These are phyloP conservation scores for Paracanthobrama guichenoti DNA, from an alignment of 2,113 vertebrate species.

Conservation along the genomic window DNA sequence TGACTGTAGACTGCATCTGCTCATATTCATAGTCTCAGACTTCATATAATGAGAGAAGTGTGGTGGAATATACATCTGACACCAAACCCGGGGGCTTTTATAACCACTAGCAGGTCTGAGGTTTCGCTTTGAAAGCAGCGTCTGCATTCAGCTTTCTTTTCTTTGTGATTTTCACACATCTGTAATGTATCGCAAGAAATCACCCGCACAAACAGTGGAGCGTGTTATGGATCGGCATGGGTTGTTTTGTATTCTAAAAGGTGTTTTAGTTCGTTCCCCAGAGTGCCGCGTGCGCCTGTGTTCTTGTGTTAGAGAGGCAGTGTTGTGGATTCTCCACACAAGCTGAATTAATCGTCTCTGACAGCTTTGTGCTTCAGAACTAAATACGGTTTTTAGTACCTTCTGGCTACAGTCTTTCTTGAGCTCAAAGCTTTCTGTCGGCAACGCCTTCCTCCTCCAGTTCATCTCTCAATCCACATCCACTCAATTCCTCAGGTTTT, in stretches of 20 bases:
- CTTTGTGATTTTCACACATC: neutral
- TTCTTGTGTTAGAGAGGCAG: neutral
- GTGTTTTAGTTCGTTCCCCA: slow-evolving; percentile 10
- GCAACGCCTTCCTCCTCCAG: neutral
- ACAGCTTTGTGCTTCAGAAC: slow-evolving; percentile 41
- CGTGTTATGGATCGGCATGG: slow-evolving; percentile 28
- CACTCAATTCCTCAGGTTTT: neutral
- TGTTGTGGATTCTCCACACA: slow-evolving; percentile 24
- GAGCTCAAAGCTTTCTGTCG: neutral
- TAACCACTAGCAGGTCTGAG: neutral
- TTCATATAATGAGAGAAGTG: neutral
- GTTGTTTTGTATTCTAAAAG: slow-evolving; percentile 45
- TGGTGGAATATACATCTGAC: neutral
- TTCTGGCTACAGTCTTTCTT: slow-evolving; percentile 25
- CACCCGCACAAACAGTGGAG: neutral
- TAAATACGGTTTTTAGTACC: slow-evolving; percentile 43
- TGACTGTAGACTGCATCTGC: neutral
- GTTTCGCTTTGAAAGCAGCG: neutral
- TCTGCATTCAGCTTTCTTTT: neutral
- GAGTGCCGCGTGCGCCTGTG: slow-evolving; percentile 20
- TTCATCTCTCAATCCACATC: neutral
- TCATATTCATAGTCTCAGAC: neutral
- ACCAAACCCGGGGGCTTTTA: slow-evolving; percentile 18
- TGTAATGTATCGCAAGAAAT: slow-evolving; percentile 21
- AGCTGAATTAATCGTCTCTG: slow-evolving; percentile 53